Evolutionary conservation across 2,113 vertebrate genomes (phyloP).

Genomic region (Ceyx cyanopectus): DNA sequence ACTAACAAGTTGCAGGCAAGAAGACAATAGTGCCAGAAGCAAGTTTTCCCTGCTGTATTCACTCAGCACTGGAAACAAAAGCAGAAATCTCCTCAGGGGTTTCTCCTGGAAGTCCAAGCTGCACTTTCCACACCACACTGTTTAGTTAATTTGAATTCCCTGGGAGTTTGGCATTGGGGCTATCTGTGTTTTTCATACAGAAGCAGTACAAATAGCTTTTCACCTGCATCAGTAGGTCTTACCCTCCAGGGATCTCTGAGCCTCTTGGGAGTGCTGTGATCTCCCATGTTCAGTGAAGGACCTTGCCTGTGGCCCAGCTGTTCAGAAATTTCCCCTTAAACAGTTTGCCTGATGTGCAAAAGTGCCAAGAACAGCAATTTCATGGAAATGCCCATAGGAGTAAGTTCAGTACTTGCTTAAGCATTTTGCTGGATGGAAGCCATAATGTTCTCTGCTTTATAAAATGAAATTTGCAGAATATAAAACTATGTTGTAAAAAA

Average conservation of each 20-base stretch:
- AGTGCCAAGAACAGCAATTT: neutral
- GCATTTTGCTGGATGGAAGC: conserved; percentile 2
- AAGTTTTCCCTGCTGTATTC: neutral
- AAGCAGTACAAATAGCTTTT: neutral
- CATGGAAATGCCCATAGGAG: neutral
- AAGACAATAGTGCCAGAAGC: neutral
- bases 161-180: neutral
- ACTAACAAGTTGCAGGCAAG: neutral
- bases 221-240: neutral
- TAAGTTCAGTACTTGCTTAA: neutral
- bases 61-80: neutral
- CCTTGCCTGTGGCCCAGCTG: neutral
- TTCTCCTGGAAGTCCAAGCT: neutral
- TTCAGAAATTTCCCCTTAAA: neutral
- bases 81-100: neutral
- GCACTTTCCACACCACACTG: neutral
- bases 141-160: neutral
- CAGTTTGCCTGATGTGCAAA: neutral
- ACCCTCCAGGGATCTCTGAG: neutral
- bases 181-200: neutral
- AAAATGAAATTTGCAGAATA: neutral
- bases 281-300: neutral
- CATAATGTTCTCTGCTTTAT: neutral
- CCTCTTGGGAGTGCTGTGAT: neutral
- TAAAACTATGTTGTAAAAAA: neutral